Percentiles rank a stretch among this genome's conserved stretches.
These are phyloP conservation scores for Sardinella longiceps DNA, from an alignment of 2,797 vertebrate species.

Conservation along the genomic window DNA sequence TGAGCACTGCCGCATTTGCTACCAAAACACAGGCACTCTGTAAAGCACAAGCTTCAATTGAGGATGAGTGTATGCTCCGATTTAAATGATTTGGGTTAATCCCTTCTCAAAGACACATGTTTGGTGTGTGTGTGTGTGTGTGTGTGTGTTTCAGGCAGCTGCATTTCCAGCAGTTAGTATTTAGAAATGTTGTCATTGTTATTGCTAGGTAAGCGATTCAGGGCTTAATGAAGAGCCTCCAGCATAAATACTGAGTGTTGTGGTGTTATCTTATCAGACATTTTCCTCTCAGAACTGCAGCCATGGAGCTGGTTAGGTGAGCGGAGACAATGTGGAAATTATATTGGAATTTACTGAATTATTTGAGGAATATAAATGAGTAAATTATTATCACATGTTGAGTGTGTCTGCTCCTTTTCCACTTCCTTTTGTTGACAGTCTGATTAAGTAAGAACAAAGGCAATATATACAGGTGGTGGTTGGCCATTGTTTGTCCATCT, in stretches of 20 bases:
- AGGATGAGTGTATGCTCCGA: constrained; percentile 67
- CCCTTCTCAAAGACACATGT: constrained; percentile 24
- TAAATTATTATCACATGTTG: too few relatives aligned
- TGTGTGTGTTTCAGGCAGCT: not conserved
- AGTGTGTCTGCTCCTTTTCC: too few relatives aligned
- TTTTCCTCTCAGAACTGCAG: not conserved
- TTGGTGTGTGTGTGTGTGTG: constrained; percentile 35
- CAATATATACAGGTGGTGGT: too few relatives aligned
- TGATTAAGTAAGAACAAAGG: too few relatives aligned
- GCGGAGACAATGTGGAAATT: not conserved
- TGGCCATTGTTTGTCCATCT: not conserved
- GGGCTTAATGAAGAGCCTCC: not conserved
- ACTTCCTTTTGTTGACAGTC: too few relatives aligned
- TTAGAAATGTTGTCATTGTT: constrained; percentile 2
- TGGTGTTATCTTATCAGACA: not conserved
- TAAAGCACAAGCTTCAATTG: not conserved
- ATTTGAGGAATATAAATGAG: too few relatives aligned
- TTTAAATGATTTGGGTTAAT: constrained; percentile 65
- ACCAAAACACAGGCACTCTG: not conserved
- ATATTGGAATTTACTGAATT: not conserved
- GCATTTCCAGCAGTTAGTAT: not conserved
- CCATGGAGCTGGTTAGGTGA: not conserved
- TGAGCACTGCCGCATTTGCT: not conserved
- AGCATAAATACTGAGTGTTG: not conserved
- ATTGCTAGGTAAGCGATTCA: not conserved